Base-by-base conservation (phyloP, 2,888 invertebrate genomes). In the Aleiodes alternator region DNA sequence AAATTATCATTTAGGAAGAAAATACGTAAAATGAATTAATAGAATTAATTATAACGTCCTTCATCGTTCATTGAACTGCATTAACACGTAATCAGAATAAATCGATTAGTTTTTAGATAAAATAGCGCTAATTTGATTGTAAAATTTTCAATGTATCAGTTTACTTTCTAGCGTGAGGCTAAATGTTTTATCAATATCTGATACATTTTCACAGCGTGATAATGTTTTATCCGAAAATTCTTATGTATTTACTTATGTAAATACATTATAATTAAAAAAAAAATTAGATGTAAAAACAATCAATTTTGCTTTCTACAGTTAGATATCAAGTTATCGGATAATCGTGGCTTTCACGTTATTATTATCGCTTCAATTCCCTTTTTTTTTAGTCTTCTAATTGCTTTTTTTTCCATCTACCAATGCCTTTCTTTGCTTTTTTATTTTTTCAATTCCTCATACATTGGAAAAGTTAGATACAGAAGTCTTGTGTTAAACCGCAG, bases 291-390 rank as follows among this genome's bases (percentile, higher is more conserved):
- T 29, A 16, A 74, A 43, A 57, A 73, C 64, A 61, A 72, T 59
- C 53, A 66, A 68, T 76, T 77, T 77, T 72, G 75, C 77, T 77
- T 75, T 77, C 77, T 70, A 70, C 56, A 48, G 16, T 31, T 23
- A 57, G 55, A 55, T 55, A 55, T 56, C 34, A 4, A n/a, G 14
- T 43, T 43, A 59, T 34, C 12, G 14, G 34, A 59, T 29, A 57
- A 6, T 29, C 43, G 43, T 11, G 43, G 9, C 43, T 43, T 43
- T 43, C 43, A 43, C 43, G 43, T 43, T 43, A 43, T 43, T 43
- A 43, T 43, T 43, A 43, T 43, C 9, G 6, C 6, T 34, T 23
- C 23, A 23, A 34, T 34, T 43, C 38, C 8, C 7, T 43, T 43
- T 43, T 43, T 43, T 6, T 34, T 34, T 34, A 34, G 23, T 8